Evolutionary conservation across 2,113 vertebrate species (phyloP).

Genomic region (Mormyrus iriodes): DNA sequence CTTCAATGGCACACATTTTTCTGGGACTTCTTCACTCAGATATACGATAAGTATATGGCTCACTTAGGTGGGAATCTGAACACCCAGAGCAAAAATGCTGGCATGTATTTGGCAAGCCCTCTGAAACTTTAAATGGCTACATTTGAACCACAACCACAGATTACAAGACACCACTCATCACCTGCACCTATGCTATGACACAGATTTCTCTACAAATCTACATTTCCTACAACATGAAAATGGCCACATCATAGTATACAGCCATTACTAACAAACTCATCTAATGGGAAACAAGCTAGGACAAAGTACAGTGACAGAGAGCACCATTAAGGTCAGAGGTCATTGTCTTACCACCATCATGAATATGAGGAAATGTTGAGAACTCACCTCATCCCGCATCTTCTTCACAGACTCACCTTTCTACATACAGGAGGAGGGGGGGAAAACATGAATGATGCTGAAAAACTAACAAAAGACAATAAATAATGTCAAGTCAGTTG

Average conservation of each 20-base stretch:
- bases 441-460: neutral
- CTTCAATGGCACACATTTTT: neutral
- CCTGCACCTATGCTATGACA: neutral
- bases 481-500: neutral
- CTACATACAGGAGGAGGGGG: slow-evolving; percentile 46
- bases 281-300: neutral
- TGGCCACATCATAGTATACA: neutral
- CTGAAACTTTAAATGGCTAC: neutral
- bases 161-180: neutral
- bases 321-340: neutral
- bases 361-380: neutral
- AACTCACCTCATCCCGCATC: slow-evolving; percentile 93
- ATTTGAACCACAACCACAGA: neutral
- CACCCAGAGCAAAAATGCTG: neutral
- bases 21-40: neutral
- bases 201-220: neutral
- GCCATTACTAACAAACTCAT: neutral
- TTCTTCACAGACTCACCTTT: slow-evolving; percentile 99
- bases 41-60: neutral
- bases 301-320: neutral
- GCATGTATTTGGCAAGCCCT: neutral
- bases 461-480: neutral
- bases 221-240: neutral
- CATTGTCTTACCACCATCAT: neutral
- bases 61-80: neutral